Percentiles rank a stretch among this genome's conserved stretches.
Evolutionary conservation across 30 jellyfish, hydroid and myxozoan genomes (phyloP).

Genomic region (Morbakka virulenta): DNA sequence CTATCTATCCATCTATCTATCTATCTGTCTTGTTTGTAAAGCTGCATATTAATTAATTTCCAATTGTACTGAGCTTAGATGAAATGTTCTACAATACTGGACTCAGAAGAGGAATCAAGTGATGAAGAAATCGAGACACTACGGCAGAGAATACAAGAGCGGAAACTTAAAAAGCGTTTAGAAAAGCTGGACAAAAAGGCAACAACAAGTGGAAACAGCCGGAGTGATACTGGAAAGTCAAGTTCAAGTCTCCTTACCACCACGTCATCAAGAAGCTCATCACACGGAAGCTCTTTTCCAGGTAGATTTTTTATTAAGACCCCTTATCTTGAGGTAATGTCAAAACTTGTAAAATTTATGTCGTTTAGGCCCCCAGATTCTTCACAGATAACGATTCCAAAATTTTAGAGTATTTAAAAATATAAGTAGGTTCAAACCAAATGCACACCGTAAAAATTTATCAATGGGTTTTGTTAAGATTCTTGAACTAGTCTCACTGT

Average conservation of each 20-base stretch:
- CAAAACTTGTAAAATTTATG: background rate
- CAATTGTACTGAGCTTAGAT: slow-evolving; percentile 12
- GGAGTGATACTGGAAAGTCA: slow-evolving; percentile 34
- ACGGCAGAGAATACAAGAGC: slow-evolving; percentile 45
- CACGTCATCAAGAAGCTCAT: slow-evolving; percentile 68
- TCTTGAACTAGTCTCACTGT: too few species aligned
- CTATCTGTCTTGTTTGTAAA: background rate
- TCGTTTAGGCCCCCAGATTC: background rate
- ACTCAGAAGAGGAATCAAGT: slow-evolving; percentile 50
- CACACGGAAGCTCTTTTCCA: slow-evolving; percentile 60
- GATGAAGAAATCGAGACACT: slow-evolving; percentile 66
- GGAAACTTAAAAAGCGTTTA: slow-evolving; percentile 36
- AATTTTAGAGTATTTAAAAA: too few species aligned
- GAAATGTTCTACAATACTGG: slow-evolving; percentile 54
- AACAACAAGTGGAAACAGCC: slow-evolving; percentile 50
- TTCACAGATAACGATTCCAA: too few species aligned
- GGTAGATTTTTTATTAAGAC: slow-evolving; percentile 18
- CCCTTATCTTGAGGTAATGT: background rate
- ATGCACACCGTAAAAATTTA: too few species aligned
- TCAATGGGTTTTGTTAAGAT: too few species aligned
- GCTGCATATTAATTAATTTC: background rate
- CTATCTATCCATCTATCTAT: too few species aligned
- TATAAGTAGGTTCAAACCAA: too few species aligned
- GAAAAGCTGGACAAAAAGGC: slow-evolving; percentile 13
- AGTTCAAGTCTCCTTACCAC: slow-evolving; percentile 63